Base-by-base conservation (phyloP, 2,113 vertebrate genomes). In the Brachypodius melanocephalos region DNA sequence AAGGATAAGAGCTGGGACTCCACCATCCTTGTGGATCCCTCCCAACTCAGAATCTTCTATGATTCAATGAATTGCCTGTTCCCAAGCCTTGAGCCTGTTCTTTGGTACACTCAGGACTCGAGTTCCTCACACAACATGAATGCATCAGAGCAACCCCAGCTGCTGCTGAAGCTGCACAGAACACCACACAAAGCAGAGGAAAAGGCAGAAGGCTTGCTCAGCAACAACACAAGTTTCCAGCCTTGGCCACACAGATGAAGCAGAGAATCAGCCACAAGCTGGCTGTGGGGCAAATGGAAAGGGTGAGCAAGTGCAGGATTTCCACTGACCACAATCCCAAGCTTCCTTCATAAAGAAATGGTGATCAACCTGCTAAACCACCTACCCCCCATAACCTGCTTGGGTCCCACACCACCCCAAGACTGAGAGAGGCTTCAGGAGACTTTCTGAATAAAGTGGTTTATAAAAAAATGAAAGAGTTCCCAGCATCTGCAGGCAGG, bases 281-380 rank as follows among this genome's bases (percentile, higher is more conserved):
- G 28, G 5, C 28, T 16, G 17, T 0, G 5, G 42, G 21, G 22
- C 25, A 81, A 52, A 15, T 5, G 36, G 68, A 66, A 91, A 93
- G 61, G 2, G 15, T 38, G 55, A 81, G 28, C 11, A 57, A 48
- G 43, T 5, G 32, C 78, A 62, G 34, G 11, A 21, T 34, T 66
- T 31, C 24, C 57, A 71, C 46, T 15, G 34, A 48, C 24, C 0
- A 0, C 40, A 52, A 29, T 21, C 65, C 58, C 32, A 28, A 78
- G 38, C 25, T 88, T 67, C 61, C 61, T 59, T 46, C 38, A 42
- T 46, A 63, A 88, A 55, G 34, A 57, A 93, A 17, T 2, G 4
- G 29, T 18, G 8, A 71, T 12, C n/a, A 58, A 15, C 17, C 28
- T n/a, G 21, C 34, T 58, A 24, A 78, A 32, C 42, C 19, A 29